A percentile compares a stretch with the other conserved stretches of the same genome.
Conservation (phyloP, 2,113 vertebrate species). For the Periophthalmus modestus region DNA sequence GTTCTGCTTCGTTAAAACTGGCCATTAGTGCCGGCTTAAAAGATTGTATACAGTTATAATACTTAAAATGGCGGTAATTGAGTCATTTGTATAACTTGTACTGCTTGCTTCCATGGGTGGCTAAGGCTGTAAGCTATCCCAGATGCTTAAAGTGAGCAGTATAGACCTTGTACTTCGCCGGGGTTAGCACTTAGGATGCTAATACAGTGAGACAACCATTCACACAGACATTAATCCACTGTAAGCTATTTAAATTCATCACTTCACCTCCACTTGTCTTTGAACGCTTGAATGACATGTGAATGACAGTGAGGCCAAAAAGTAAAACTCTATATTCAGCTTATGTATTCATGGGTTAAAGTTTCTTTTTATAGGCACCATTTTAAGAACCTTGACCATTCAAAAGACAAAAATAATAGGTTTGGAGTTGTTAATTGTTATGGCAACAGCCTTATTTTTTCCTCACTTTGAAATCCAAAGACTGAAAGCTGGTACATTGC, state of each 20-base stretch:
- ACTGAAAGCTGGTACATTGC: too few relatives aligned
- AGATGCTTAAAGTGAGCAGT: neutral
- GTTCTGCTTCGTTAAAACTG: neutral
- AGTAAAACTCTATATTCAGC: neutral
- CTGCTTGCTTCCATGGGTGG: neutral
- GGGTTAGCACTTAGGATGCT: neutral
- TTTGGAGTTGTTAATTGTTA: too few relatives aligned
- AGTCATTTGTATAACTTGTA: neutral
- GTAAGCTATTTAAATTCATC: neutral
- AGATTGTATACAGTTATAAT: neutral
- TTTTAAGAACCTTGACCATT: too few relatives aligned
- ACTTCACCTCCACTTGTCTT: neutral
- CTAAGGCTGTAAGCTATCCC: neutral
- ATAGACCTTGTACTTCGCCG: neutral
- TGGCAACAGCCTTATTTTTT: too few relatives aligned
- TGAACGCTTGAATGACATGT: neutral
- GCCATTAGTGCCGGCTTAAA: neutral
- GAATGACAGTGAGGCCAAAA: neutral
- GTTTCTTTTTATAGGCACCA: too few relatives aligned
- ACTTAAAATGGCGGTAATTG: slow-evolving; percentile 4
- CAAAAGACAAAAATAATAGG: too few relatives aligned
- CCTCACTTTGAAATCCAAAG: too few relatives aligned
- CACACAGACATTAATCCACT: neutral
- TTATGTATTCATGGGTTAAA: too few relatives aligned
- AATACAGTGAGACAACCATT: neutral